Evolutionary conservation across 2,113 vertebrate species (phyloP), one percentile per base, ranked within the genome.

Genomic region (Lepidothrix coronata): DNA sequence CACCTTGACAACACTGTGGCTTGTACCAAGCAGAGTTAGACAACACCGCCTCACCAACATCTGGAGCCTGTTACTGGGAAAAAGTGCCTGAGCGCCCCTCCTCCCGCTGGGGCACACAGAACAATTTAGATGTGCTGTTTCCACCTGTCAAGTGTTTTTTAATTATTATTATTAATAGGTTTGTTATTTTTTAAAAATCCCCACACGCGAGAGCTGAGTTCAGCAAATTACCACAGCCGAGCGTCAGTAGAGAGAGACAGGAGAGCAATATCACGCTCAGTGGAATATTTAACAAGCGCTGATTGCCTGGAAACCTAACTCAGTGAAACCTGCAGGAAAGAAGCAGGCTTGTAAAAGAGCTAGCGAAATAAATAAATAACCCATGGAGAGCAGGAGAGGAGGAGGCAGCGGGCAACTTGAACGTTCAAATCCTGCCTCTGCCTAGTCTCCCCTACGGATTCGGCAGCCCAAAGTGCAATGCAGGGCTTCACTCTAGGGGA

Each of bases 161-260:
- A 94, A 97, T 97, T 97, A 96, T 97, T 96, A 95, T 96, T 97
- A 97, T 96, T 96, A 97, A 95, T 96, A 96, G 92, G 92, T 92
- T 95, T 94, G 92, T 96, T 97, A 94, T 86, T 96, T 96, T 85
- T 89, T 35, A 92, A 67, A 83, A 92, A 93, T 96, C 76, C 85
- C 74, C 12, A 25, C 59, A 82, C 51, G 6, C 6, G 35, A 55
- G 89, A 96, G 93, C 96, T 96, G 96, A 97, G 95, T 95, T 97
- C 92, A 96, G 97, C 94, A 97, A 96, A 97, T 96, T 88, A 94
- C 91, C 12, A 3, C 78, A 90, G 90, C 79, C 3, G 43, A 89
- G 84, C 62, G 14, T 79, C 92, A 63, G 91, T 31, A 93, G 30
- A 73, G 86, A 90, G 86, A 97, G 96, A 94, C 75, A 72, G 93